Evolutionary conservation across 2,113 vertebrate species (phyloP).

Genomic region (Lepus timidus): DNA sequence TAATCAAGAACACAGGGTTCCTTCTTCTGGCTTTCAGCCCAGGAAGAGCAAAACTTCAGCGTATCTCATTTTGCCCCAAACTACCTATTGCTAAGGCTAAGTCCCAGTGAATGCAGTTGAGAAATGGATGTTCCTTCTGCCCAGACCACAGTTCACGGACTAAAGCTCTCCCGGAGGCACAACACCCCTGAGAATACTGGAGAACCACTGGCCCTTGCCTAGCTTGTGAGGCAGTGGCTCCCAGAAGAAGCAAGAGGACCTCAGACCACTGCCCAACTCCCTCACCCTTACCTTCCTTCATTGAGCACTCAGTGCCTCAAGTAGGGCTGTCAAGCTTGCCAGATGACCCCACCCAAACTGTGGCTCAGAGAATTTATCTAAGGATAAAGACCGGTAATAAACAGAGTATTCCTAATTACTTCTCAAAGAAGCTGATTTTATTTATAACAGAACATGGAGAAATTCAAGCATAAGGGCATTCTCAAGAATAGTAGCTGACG

Average conservation of each 20-base stretch:
- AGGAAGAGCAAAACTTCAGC: not conserved
- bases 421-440: conserved; percentile 24
- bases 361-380: not conserved
- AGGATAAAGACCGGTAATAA: not conserved
- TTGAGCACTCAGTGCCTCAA: not conserved
- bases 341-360: not conserved
- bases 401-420: not conserved
- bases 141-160: not conserved
- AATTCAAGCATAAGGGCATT: not conserved
- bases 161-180: not conserved
- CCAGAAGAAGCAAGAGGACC: not conserved
- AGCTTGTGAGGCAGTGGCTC: not conserved
- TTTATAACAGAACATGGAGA: not conserved
- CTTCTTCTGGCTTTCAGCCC: not conserved
- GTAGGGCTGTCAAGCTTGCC: not conserved
- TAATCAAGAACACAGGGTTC: not conserved
- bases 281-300: not conserved
- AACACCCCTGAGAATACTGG: not conserved
- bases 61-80: not conserved
- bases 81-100: not conserved
- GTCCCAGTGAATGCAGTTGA: not conserved
- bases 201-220: not conserved
- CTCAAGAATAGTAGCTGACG: not conserved
- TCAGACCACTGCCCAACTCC: not conserved
- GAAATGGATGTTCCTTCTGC: not conserved